Evolutionary conservation across 2,797 vertebrate genomes (phyloP).

Genomic region (Pteropus rufus): DNA sequence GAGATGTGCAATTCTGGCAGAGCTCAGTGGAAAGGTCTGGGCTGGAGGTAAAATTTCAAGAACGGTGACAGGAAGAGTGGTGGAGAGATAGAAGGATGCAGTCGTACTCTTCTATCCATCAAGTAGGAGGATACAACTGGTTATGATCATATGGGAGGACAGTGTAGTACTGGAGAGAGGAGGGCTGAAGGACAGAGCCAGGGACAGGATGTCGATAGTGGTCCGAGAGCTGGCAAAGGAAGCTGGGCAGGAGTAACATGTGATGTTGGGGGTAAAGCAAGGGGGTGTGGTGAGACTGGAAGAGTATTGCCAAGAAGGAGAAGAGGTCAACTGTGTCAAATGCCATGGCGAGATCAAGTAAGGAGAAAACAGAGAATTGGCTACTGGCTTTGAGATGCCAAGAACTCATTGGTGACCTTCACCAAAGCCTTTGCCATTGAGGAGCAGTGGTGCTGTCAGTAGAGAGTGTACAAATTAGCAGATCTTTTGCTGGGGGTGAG

Average conservation of each 20-base stretch:
- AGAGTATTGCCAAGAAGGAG: background rate
- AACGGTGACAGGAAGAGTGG: no score
- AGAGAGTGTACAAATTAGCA: background rate
- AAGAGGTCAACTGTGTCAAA: background rate
- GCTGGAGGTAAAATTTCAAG: background rate
- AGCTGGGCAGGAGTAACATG: background rate
- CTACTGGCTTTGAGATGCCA: background rate
- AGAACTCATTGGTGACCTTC: background rate
- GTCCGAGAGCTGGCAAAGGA: background rate
- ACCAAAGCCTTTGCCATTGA: background rate
- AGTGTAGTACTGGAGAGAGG: background rate
- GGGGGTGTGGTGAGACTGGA: background rate
- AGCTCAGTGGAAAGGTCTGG: background rate
- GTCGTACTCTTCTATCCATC: background rate
- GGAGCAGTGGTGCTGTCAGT: background rate
- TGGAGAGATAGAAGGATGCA: no score
- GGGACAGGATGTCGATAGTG: background rate
- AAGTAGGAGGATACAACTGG: accelerated
- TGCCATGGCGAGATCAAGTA: accelerated
- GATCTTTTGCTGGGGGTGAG: background rate
- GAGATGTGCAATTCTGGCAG: background rate
- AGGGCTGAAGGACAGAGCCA: background rate
- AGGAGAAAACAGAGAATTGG: background rate
- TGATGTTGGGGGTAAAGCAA: background rate
- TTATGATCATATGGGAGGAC: background rate